Conservation (phyloP, 2,113 vertebrate species). For the Cyanoliseus patagonus region DNA sequence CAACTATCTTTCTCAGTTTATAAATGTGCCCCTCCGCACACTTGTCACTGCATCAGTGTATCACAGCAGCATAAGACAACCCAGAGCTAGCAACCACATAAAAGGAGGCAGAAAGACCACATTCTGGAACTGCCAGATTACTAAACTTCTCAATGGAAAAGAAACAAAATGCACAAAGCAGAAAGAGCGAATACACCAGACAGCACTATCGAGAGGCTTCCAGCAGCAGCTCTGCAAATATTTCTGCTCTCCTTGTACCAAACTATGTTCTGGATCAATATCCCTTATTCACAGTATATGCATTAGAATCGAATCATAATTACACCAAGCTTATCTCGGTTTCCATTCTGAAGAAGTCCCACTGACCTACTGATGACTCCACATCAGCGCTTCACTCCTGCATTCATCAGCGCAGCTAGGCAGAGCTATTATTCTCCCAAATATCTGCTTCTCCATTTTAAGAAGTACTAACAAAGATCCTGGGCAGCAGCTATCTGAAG, state of each 20-base stretch:
- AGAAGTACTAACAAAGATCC: background rate
- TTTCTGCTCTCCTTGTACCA: background rate
- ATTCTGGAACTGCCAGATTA: background rate
- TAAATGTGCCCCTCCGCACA: background rate
- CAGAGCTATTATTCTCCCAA: background rate
- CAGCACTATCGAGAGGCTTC: background rate
- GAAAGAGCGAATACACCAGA: background rate
- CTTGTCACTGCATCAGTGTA: background rate
- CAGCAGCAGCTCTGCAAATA: background rate
- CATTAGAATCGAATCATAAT: background rate
- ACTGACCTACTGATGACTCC: background rate
- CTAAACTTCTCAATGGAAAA: background rate
- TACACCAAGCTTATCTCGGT: background rate
- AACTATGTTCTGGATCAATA: background rate
- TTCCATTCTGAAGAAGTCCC: background rate
- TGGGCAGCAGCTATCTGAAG: background rate
- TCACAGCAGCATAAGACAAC: background rate
- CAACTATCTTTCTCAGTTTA: background rate
- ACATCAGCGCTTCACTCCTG: accelerated
- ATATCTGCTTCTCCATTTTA: background rate
- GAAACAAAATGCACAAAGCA: background rate
- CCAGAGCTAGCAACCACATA: background rate
- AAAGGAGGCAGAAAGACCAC: background rate
- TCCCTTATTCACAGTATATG: background rate
- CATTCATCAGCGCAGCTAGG: background rate